A percentile compares a stretch with the other conserved stretches of the same genome.
These are phyloP conservation scores for Eupithecia subfuscata DNA, from an alignment of 2,888 invertebrate genomes.

Conservation along the genomic window DNA sequence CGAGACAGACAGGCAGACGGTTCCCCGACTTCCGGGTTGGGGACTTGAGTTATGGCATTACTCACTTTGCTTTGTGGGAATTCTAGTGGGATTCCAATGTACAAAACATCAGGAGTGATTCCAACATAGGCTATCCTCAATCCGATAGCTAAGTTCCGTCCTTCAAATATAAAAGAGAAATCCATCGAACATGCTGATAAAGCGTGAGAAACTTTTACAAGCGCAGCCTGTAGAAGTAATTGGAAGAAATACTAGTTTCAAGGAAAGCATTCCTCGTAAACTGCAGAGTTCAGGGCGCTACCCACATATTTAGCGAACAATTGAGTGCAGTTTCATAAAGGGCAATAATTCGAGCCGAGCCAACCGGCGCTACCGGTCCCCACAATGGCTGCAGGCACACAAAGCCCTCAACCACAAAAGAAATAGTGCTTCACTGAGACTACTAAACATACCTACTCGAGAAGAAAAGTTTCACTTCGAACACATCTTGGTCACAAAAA, in stretches of 20 bases:
- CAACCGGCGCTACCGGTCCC: conserved; percentile 75
- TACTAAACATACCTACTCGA: not conserved
- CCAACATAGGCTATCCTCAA: conserved; percentile 9
- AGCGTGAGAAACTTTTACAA: not conserved
- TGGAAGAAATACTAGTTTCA: conserved; percentile 10
- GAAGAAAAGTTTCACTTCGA: not conserved
- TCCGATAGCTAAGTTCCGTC: not conserved
- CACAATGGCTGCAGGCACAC: conserved; percentile 62
- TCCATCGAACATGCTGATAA: not conserved
- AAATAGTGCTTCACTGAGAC: conserved; percentile 16
- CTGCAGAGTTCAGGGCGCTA: conserved; percentile 29
- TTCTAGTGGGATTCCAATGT: conserved; percentile 34
- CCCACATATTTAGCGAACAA: conserved; percentile 48
- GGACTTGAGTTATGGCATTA: conserved; percentile 39
- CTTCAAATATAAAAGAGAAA: not conserved
- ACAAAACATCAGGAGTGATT: conserved; percentile 23
- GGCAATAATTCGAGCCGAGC: conserved; percentile 67
- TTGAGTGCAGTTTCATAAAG: conserved; percentile 57
- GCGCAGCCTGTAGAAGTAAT: not conserved
- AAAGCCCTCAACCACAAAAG: conserved; percentile 51
- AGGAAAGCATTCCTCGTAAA: conserved; percentile 22
- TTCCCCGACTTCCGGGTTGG: conserved; percentile 54
- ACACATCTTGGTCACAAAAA: not conserved
- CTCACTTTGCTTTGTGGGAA: conserved; percentile 41
- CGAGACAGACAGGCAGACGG: conserved; percentile 48